Percentiles rank a stretch among this genome's conserved stretches.
These are phyloP conservation scores for Falcunculus frontatus DNA, from an alignment of 2,113 vertebrate genomes.

Conservation along the genomic window DNA sequence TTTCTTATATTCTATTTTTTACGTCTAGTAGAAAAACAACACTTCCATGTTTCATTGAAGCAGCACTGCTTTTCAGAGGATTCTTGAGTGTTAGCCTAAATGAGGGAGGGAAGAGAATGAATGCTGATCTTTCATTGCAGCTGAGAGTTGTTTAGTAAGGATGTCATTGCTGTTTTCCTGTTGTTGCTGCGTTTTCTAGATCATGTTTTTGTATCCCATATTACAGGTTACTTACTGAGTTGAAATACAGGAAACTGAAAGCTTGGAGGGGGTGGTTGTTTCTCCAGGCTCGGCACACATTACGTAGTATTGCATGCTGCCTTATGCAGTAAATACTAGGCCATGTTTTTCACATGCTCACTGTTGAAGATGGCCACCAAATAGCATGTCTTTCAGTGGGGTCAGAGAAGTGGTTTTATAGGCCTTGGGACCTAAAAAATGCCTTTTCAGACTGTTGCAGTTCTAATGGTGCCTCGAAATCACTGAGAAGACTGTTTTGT, in stretches of 20 bases:
- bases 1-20: neutral
- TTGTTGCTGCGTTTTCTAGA: neutral
- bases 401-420: neutral
- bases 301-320: neutral
- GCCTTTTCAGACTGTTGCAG: neutral
- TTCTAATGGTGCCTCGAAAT: neutral
- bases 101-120: no score
- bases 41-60: neutral
- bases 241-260: neutral
- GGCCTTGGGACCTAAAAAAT: neutral
- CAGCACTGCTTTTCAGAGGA: neutral
- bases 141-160: neutral
- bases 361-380: neutral
- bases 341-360: neutral
- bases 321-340: neutral
- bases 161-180: neutral
- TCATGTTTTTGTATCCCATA: neutral
- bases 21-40: neutral
- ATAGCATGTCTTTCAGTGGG: accelerated
- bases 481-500: neutral
- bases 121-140: neutral
- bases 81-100: neutral
- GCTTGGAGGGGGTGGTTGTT: neutral
- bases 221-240: neutral
- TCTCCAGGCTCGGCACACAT: neutral